Evolutionary conservation across 2,113 vertebrate genomes (phyloP).

Genomic region (Alligator mississippiensis): DNA sequence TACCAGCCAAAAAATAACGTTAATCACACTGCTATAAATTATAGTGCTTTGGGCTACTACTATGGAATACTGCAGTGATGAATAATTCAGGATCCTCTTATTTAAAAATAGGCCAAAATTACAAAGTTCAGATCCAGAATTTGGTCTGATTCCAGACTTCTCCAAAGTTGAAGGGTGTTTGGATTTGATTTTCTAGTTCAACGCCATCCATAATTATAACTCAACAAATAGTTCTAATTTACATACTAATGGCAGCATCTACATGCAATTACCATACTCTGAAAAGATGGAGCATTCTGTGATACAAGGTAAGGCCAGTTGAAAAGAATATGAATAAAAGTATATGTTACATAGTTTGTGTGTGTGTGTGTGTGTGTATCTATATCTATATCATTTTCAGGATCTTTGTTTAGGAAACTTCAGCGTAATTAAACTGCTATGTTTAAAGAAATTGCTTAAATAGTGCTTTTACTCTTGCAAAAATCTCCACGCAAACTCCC

Average conservation of each 20-base stretch:
- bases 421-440: background rate
- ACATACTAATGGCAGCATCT: background rate
- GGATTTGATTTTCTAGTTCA: background rate
- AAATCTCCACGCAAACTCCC: background rate
- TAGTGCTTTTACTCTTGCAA: background rate
- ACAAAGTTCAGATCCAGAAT: background rate
- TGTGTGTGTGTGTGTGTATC: no score
- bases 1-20: background rate
- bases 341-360: background rate
- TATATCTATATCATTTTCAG: background rate
- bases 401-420: background rate
- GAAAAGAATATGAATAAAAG: background rate
- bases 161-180: background rate
- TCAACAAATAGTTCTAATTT: background rate
- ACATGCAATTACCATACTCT: background rate
- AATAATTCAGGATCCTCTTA: background rate
- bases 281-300: background rate
- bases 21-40: background rate
- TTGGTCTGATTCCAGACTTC: background rate
- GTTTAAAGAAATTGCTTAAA: background rate
- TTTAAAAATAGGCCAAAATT: background rate
- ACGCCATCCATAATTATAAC: background rate
- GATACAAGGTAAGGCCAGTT: background rate
- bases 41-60: background rate
- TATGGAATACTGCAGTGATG: background rate